Conservation (phyloP, 2,113 vertebrate species). For the Amblyornis subalaris region DNA sequence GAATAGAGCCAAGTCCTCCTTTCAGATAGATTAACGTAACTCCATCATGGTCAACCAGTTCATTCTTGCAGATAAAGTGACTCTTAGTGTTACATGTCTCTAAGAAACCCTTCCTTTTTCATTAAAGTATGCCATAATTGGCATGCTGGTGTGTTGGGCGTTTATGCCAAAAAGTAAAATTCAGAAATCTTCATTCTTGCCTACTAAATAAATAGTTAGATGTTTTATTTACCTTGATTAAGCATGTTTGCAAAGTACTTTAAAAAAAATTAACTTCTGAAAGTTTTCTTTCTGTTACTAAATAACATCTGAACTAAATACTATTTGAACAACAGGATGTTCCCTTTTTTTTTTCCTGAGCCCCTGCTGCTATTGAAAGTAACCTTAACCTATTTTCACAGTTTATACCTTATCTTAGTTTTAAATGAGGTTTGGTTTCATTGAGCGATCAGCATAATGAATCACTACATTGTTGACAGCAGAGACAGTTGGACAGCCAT, state of each 20-base stretch:
- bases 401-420: background rate
- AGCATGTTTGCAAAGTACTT: background rate
- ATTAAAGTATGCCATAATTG: background rate
- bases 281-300: conserved; percentile 49
- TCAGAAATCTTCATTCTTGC: background rate
- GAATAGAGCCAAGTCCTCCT: background rate
- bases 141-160: background rate
- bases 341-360: background rate
- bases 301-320: conserved; percentile 44
- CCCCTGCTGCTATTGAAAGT: background rate
- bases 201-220: background rate
- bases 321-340: background rate
- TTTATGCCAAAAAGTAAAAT: background rate
- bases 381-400: conserved; percentile 22
- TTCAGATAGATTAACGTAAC: background rate
- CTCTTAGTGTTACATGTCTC: background rate
- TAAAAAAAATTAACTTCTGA: background rate
- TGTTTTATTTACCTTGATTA: conserved; percentile 1
- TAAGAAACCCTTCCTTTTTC: background rate
- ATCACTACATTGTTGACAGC: background rate
- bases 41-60: background rate
- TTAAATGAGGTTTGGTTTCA: background rate
- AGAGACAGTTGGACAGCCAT: background rate
- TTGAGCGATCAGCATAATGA: background rate
- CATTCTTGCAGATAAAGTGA: background rate